phyloP scores from a whole-genome alignment of 2,888 invertebrate species.

The Nomada lathburiana region DNA sequence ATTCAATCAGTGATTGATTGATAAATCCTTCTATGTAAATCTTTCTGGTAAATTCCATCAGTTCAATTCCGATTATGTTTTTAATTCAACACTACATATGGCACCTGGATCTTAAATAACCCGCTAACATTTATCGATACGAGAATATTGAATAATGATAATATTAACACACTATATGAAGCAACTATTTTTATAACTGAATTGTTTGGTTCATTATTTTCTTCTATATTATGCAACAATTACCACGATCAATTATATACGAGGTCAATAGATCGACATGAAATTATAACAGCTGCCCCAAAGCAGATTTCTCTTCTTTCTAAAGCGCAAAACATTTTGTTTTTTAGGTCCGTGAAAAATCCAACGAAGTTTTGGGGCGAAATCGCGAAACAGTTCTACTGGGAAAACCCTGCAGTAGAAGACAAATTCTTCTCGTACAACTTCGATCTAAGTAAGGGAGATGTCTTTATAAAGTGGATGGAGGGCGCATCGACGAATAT shows the following conservation, averaged over 20 bases:
- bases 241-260: too few species aligned
- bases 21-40: neutral
- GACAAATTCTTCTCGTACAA: constrained; percentile 95
- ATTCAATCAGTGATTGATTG: neutral
- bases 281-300: neutral
- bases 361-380: constrained; percentile 97
- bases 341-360: constrained; percentile 90
- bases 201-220: neutral
- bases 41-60: too few species aligned
- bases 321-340: neutral
- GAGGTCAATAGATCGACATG: too few species aligned
- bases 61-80: too few species aligned
- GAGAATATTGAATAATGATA: too few species aligned
- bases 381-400: constrained; percentile 96
- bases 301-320: neutral
- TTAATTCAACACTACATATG: too few species aligned
- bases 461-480: constrained; percentile 97
- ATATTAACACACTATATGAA: too few species aligned
- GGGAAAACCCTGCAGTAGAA: constrained; percentile 92
- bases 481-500: constrained; percentile 97
- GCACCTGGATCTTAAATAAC: too few species aligned
- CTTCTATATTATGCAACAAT: neutral
- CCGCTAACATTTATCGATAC: too few species aligned
- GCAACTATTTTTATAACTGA: neutral
- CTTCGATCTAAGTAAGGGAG: constrained; percentile 95